Evolutionary conservation across 2,888 invertebrate species (phyloP), one percentile per base, ranked within the genome.

Genomic region (Escarpia spicata): DNA sequence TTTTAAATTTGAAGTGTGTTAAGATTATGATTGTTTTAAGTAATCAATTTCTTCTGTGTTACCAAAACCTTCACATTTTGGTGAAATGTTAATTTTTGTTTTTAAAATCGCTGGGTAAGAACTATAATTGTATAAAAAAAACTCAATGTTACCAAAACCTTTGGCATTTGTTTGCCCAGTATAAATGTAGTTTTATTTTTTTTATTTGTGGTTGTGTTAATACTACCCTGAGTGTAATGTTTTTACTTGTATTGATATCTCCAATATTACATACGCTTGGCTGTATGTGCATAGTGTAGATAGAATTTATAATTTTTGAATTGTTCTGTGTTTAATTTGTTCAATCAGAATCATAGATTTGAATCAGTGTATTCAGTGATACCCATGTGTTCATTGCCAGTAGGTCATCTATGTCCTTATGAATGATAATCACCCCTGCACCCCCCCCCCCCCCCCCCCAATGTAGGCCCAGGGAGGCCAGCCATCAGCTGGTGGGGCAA

Each of bases 381-480:
- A 52, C 37, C 0, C 37, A 15, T 52, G 52, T 52, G 75, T 3
- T 26, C 75, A 75, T 26, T 75, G 75, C 3, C 75, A 75, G 75
- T 75, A 75, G 75, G 26, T 75, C 75, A 75, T 75, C 19, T 15
- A 75, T 75, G 75, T 75, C 75, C 75, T 75, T 75, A 75, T 75
- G n/a, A 75, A 75, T 75, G 75, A 75, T 75, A 75, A 75, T 75
- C 75, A 75, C 75, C 75, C 75, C 26, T 75, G 75, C 26, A 26
- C 75, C 19, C 75, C 52, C 52, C 52, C 9, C 45, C 45, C 45
- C 45, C n/a, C n/a, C n/a, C n/a, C 60, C 60, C 15, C 6, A 60
- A 75, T 75, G 75, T 75, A 75, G n/a, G 75, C 75, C 75, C 75
- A 75, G 75, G 75, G 75, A 26, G 75, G 75, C 75, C 75, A 26